These are phyloP conservation scores for Hemaris fuciformis DNA, from an alignment of 2,888 invertebrate species.

Conservation along the genomic window DNA sequence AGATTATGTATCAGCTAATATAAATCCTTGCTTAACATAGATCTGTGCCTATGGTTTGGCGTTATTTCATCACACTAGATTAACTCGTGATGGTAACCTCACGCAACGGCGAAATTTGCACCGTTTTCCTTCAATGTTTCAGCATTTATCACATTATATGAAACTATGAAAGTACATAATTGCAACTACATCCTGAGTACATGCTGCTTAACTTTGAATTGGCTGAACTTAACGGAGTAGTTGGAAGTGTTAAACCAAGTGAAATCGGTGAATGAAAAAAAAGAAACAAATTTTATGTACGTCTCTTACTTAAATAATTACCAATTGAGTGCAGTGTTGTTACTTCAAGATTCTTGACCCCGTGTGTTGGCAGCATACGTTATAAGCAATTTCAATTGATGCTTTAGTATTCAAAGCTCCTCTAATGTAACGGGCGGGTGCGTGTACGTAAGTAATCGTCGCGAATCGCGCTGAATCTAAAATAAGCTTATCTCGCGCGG, in stretches of 20 bases:
- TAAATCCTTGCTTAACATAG: too few species aligned
- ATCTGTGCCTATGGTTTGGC: too few species aligned
- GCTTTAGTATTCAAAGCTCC: constrained; percentile 34
- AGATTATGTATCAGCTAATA: too few species aligned
- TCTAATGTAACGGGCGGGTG: constrained; percentile 27
- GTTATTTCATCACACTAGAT: too few species aligned
- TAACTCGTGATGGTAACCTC: too few species aligned
- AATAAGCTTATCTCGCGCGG: constrained; percentile 51
- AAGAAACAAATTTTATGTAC: constrained; percentile 7
- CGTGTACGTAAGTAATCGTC: constrained; percentile 24
- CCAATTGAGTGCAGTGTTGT: constrained; percentile 21
- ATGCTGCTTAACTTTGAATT: not conserved
- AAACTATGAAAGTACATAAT: too few species aligned
- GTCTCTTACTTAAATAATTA: constrained; percentile 13
- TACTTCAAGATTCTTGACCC: constrained; percentile 30
- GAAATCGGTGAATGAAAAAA: constrained; percentile 6
- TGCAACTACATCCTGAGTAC: not conserved
- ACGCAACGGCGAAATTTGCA: too few species aligned
- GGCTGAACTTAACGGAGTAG: not conserved
- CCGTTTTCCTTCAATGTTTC: too few species aligned
- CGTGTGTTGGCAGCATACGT: constrained; percentile 26
- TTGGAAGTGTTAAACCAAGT: not conserved
- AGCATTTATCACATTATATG: too few species aligned
- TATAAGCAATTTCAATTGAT: constrained; percentile 28
- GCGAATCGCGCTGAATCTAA: constrained; percentile 29